These are phyloP conservation scores for Apodemia mormo DNA, from an alignment of 2,888 invertebrate genomes.

Conservation along the genomic window DNA sequence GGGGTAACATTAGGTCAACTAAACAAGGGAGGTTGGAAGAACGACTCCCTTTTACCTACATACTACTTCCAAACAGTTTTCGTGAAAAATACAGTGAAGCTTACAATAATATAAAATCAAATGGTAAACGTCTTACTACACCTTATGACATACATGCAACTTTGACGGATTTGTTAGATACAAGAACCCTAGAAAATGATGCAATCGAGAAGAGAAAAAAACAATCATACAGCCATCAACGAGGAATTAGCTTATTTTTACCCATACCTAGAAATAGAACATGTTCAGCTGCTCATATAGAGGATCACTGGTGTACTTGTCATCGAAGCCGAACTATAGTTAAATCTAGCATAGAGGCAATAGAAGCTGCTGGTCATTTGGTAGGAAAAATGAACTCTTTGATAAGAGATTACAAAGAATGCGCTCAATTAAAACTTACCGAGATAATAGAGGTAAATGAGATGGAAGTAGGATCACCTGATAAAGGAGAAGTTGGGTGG, in stretches of 20 bases:
- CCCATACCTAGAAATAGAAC: slow-evolving; percentile 85
- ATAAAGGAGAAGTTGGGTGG: slow-evolving; percentile 46
- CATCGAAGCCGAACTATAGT: slow-evolving; percentile 80
- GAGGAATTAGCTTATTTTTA: slow-evolving; percentile 87
- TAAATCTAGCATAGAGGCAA: slow-evolving; percentile 70
- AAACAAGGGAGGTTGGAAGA: slow-evolving; percentile 92
- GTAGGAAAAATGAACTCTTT: slow-evolving; percentile 84
- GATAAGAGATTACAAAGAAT: slow-evolving; percentile 81
- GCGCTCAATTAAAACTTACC: slow-evolving; percentile 81
- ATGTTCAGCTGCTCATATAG: slow-evolving; percentile 87
- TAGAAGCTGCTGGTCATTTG: slow-evolving; percentile 80
- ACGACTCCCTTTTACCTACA: slow-evolving; percentile 88
- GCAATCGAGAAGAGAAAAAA: slow-evolving; percentile 47
- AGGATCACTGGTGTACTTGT: slow-evolving; percentile 93
- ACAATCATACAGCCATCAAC: slow-evolving; percentile 49
- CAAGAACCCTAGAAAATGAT: slow-evolving; percentile 49
- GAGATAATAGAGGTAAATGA: slow-evolving; percentile 54
- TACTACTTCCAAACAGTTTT: slow-evolving; percentile 87
- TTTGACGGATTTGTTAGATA: slow-evolving; percentile 83
- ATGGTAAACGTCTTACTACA: slow-evolving; percentile 85
- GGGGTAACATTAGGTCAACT: slow-evolving; percentile 89
- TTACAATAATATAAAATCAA: slow-evolving; percentile 82
- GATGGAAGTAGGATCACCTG: slow-evolving; percentile 77
- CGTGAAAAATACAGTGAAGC: slow-evolving; percentile 80
- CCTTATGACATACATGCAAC: slow-evolving; percentile 91